phyloP scores from a whole-genome alignment of 35 echinoderm and acorn worm genomes.

The Patiria miniata region DNA sequence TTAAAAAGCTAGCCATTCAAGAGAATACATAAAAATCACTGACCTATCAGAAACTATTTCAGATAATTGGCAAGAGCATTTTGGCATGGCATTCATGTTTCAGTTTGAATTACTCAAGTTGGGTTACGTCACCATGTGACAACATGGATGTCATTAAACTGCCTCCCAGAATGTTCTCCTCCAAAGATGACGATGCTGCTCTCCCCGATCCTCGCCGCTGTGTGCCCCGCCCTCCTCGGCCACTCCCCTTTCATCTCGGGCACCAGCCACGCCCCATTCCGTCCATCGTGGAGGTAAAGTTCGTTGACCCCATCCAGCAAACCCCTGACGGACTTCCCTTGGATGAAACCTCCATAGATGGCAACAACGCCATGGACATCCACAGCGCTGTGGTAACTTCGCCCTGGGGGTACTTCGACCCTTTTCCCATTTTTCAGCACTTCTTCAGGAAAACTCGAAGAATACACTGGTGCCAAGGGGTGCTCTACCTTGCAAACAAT shows the following conservation, averaged over 20 bases:
- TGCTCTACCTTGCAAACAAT: conserved; percentile 51
- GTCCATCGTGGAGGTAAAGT: conserved; percentile 45
- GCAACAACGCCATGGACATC: conserved; percentile 13
- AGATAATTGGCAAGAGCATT: too few relatives aligned
- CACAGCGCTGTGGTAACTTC: conserved; percentile 56
- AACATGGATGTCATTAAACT: conserved; percentile 52
- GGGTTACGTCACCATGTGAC: conserved; percentile 38
- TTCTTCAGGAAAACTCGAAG: conserved; percentile 4
- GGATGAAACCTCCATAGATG: conserved; percentile 63
- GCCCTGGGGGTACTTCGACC: conserved; percentile 31
- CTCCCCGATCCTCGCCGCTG: conserved; percentile 40
- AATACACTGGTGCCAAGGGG: background rate
- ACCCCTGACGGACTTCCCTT: conserved; percentile 59
- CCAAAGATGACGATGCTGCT: conserved; percentile 43
- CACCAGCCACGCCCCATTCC: conserved; percentile 14
- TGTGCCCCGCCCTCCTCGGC: conserved; percentile 58
- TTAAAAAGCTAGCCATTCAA: too few relatives aligned
- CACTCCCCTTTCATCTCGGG: conserved; percentile 52
- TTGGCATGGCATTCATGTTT: too few relatives aligned
- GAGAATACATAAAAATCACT: too few relatives aligned
- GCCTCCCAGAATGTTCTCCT: conserved; percentile 55
- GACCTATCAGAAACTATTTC: too few relatives aligned
- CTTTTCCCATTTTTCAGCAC: conserved; percentile 30
- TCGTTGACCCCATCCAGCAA: conserved; percentile 52
- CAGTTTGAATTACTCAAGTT: too few relatives aligned